Evolutionary conservation across 2,113 vertebrate species (phyloP).

Genomic region (Prinia subflava): DNA sequence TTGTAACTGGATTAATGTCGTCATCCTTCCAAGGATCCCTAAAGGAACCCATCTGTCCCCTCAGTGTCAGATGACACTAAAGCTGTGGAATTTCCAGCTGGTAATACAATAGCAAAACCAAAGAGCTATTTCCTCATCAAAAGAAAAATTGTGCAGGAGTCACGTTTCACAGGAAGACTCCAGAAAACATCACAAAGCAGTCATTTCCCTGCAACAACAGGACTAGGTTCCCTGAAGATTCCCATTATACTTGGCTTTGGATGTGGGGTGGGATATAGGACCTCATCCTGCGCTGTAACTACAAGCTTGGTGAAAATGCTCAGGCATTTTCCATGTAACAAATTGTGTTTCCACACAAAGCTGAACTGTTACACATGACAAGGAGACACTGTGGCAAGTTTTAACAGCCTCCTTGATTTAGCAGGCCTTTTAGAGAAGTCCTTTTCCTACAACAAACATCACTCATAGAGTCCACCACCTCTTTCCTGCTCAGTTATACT

Average conservation of each 20-base stretch:
- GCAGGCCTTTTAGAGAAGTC: neutral
- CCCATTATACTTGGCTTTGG: neutral
- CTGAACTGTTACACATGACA: neutral
- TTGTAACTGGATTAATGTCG: neutral
- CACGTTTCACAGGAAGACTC: neutral
- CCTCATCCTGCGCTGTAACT: neutral
- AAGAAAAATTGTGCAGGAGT: slow-evolving; percentile 3
- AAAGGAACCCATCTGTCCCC: neutral
- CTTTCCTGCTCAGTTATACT: neutral
- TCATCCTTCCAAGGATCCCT: neutral
- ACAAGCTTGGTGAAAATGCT: neutral
- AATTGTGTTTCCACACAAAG: neutral
- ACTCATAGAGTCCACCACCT: neutral
- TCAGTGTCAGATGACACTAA: neutral
- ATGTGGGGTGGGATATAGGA: neutral
- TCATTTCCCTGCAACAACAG: neutral
- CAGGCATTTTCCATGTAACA: neutral
- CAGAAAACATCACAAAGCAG: neutral
- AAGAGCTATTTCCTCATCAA: neutral
- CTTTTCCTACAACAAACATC: neutral
- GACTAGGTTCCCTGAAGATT: neutral
- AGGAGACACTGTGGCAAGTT: neutral
- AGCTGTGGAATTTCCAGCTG: slow-evolving; percentile 9
- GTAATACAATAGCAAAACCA: neutral
- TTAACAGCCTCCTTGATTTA: neutral